A percentile compares a stretch with the other conserved stretches of the same genome.
phyloP scores from a whole-genome alignment of 2,797 vertebrate species.

The Spinibarbus caldwelli region DNA sequence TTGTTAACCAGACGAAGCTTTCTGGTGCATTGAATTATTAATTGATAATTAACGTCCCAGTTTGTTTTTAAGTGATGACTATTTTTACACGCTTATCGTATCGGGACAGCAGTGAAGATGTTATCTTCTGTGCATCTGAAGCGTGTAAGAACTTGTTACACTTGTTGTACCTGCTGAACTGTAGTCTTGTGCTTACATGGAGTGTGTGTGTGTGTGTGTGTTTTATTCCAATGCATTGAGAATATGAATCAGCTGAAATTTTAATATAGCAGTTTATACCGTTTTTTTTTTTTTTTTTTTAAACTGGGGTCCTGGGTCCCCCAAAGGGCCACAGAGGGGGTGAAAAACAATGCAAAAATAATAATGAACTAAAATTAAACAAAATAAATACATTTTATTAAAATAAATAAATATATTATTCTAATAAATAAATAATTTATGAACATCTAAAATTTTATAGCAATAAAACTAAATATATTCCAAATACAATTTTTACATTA shows the following conservation, averaged over 20 bases:
- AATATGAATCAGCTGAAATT: neutral
- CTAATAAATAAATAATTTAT: too few relatives aligned
- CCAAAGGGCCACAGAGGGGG: neutral
- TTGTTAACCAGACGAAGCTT: neutral
- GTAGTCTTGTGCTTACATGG: constrained; percentile 48
- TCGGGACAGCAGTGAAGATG: constrained; percentile 27
- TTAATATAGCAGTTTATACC: neutral
- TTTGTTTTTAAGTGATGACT: neutral
- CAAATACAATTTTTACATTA: too few relatives aligned
- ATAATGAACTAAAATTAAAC: neutral
- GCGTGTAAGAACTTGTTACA: constrained; percentile 63
- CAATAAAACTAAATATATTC: too few relatives aligned
- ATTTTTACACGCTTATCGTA: constrained; percentile 5
- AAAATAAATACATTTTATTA: neutral
- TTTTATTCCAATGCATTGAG: neutral
- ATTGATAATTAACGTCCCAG: neutral
- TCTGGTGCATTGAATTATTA: neutral
- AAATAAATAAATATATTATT: neutral
- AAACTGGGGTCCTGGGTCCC: neutral
- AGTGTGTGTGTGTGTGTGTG: neutral
- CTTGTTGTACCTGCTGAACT: constrained; percentile 56
- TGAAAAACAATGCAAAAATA: neutral
- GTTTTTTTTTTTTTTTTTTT: too few relatives aligned
- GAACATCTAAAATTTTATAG: too few relatives aligned
- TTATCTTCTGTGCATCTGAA: constrained; percentile 41